Conservation (phyloP, 2,888 invertebrate genomes). For the Cataglyphis albicans region DNA sequence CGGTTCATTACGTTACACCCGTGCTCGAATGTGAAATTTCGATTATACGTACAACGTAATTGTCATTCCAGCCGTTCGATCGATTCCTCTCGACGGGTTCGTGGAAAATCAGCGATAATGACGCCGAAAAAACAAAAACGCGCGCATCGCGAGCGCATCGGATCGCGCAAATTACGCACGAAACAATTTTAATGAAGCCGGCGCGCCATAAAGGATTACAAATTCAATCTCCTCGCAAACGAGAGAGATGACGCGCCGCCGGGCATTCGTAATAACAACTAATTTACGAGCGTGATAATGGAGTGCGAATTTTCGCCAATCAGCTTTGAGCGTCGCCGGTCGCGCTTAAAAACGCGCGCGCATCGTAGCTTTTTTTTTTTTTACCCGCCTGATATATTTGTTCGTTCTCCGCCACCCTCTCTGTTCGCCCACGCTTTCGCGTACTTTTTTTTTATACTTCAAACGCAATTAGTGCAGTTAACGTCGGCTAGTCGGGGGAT, state of each 20-base stretch:
- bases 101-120: constrained; percentile 53
- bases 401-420: constrained; percentile 49
- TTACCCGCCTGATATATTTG: constrained; percentile 38
- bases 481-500: constrained; percentile 73
- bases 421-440: constrained; percentile 59
- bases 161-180: constrained; percentile 57
- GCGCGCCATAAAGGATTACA: constrained; percentile 55
- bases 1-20: constrained; percentile 22
- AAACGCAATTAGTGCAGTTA: constrained; percentile 78
- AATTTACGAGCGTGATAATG: constrained; percentile 63
- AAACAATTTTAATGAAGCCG: constrained; percentile 58
- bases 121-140: constrained; percentile 46
- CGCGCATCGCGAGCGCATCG: constrained; percentile 39
- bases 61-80: constrained; percentile 46
- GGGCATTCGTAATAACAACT: constrained; percentile 58
- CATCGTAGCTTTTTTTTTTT: constrained; percentile 25
- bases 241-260: constrained; percentile 53
- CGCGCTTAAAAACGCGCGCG: constrained; percentile 51
- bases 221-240: constrained; percentile 54
- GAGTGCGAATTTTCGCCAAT: constrained; percentile 72
- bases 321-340: constrained; percentile 66
- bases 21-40: constrained; percentile 29
- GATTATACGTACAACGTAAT: constrained; percentile 30
- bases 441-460: constrained; percentile 72
- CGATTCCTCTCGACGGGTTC: constrained; percentile 34